A percentile compares a stretch with the other conserved stretches of the same genome.
Conservation (phyloP, 2,113 vertebrate species). For the Podarcis raffonei region DNA sequence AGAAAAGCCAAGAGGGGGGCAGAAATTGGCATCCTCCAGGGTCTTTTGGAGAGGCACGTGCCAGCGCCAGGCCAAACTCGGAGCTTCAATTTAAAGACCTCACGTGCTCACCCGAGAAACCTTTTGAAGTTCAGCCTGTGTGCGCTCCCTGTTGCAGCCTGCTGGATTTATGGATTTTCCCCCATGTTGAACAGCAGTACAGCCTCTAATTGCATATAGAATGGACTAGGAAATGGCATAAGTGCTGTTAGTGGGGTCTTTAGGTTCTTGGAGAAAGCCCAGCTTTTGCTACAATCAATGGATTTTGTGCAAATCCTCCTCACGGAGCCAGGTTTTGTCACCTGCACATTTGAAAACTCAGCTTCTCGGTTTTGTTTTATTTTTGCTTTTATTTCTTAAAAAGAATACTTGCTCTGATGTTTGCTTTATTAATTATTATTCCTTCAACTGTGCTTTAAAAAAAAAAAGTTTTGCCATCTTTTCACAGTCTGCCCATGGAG, state of each 20-base stretch:
- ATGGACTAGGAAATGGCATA: not conserved
- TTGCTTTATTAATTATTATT: not conserved
- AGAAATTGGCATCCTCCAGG: not conserved
- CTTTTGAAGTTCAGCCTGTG: not conserved
- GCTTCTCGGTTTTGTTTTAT: too few relatives aligned
- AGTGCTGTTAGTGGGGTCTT: not conserved
- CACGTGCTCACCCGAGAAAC: not conserved
- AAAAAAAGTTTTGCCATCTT: not conserved
- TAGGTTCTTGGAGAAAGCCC: not conserved
- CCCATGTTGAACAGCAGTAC: not conserved
- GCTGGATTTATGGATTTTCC: not conserved
- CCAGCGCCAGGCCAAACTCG: not conserved
- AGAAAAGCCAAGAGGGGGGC: not conserved
- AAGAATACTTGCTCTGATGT: not conserved
- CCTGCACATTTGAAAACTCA: not conserved
- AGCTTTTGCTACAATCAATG: not conserved
- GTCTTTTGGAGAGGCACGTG: fast-evolving
- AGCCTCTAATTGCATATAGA: constrained; percentile 8
- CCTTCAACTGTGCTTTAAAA: not conserved
- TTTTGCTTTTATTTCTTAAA: not conserved
- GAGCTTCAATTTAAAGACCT: not conserved
- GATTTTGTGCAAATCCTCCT: not conserved
- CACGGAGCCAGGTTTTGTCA: not conserved
- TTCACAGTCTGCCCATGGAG: not conserved
- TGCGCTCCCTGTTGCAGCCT: not conserved